Conservation (phyloP, 2,113 vertebrate species). For the Onychorhynchus coronatus region DNA sequence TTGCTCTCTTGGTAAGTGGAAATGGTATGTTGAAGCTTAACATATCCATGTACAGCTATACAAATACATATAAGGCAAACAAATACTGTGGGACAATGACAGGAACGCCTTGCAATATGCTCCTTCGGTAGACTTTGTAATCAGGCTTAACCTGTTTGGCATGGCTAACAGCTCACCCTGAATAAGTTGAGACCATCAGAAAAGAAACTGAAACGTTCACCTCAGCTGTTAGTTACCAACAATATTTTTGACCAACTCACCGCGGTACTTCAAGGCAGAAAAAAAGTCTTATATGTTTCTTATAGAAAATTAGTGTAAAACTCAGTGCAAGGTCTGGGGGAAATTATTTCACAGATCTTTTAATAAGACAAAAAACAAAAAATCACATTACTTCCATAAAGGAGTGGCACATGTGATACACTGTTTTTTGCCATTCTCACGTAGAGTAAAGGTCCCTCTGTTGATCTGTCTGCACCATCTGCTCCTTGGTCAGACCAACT, state of each 20-base stretch:
- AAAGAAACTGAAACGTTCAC: not conserved
- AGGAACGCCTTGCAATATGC: not conserved
- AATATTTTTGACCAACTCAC: not conserved
- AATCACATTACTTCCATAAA: not conserved
- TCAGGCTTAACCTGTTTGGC: not conserved
- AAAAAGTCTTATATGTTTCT: not conserved
- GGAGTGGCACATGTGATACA: fast-evolving
- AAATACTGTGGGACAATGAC: not conserved
- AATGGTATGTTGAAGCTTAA: not conserved
- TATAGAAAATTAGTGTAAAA: not conserved
- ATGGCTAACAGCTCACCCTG: not conserved
- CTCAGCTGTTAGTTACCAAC: not conserved
- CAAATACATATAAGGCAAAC: not conserved
- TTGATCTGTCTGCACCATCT: fast-evolving
- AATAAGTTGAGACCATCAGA: not conserved
- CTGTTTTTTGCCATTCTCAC: not conserved
- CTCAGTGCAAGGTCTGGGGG: not conserved
- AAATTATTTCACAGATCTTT: not conserved
- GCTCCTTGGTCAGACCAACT: not conserved
- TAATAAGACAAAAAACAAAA: too few relatives aligned
- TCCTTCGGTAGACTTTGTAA: not conserved
- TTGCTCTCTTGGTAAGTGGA: not conserved
- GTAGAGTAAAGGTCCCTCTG: too few relatives aligned
- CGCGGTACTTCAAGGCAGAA: not conserved
- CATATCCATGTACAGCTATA: too few relatives aligned